Conservation (phyloP, 2,797 vertebrate species). For the Microcaecilia unicolor region DNA sequence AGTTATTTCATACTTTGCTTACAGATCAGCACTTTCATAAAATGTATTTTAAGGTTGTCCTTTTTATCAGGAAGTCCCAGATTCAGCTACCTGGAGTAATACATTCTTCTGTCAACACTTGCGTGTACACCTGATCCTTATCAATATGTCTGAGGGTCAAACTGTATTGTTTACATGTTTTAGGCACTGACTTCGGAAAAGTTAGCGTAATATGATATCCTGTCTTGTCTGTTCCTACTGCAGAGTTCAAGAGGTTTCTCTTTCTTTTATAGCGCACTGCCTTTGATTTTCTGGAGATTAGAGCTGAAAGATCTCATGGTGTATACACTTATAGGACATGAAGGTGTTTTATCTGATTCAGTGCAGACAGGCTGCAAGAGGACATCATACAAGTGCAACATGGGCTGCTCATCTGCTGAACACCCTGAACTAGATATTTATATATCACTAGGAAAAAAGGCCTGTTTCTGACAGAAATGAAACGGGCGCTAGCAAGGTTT, state of each 20-base stretch:
- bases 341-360: too few species aligned
- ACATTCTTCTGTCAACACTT: slow-evolving; percentile 22
- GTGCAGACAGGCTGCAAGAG: too few species aligned
- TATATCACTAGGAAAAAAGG: too few species aligned
- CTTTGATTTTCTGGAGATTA: too few species aligned
- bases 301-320: too few species aligned
- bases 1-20: not conserved
- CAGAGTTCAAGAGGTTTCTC: not conserved
- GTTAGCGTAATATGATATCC: slow-evolving; percentile 20
- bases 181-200: slow-evolving; percentile 19
- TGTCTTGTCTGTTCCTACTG: not conserved
- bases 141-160: slow-evolving; percentile 21
- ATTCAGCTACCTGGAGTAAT: slow-evolving; percentile 21
- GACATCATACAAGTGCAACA: too few species aligned
- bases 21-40: not conserved
- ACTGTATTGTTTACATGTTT: slow-evolving; percentile 30
- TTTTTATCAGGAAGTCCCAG: slow-evolving; percentile 17
- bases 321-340: too few species aligned
- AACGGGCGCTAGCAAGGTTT: too few species aligned
- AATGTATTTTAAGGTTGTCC: slow-evolving; percentile 1
- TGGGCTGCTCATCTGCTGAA: too few species aligned
- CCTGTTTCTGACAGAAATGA: too few species aligned
- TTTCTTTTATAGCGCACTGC: too few species aligned
- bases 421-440: too few species aligned
- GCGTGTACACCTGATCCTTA: slow-evolving; percentile 26